phyloP scores from a whole-genome alignment of 2,888 invertebrate species.

The Neoaliturus tenellus region DNA sequence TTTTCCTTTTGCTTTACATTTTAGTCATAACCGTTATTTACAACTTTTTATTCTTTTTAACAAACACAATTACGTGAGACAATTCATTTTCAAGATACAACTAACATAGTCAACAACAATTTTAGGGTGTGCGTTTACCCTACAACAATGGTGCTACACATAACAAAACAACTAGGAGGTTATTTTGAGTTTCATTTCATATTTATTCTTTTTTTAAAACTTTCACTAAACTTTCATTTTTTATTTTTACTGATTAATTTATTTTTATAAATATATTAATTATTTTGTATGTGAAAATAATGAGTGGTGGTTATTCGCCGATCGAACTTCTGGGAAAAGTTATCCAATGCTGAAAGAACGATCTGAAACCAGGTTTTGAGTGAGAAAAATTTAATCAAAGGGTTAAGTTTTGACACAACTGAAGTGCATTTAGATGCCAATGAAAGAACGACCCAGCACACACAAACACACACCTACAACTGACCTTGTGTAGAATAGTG shows the following conservation, averaged over 20 bases:
- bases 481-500: neutral
- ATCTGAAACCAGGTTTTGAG: constrained; percentile 13
- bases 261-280: too few species aligned
- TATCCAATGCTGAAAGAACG: neutral
- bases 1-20: neutral
- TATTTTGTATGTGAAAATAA: neutral
- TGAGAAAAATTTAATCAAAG: constrained; percentile 30
- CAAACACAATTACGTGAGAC: too few species aligned
- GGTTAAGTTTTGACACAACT: neutral
- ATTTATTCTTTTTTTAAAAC: neutral
- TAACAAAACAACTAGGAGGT: neutral
- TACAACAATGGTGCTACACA: constrained; percentile 15
- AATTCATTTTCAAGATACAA: neutral
- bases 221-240: neutral
- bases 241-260: too few species aligned
- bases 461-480: neutral
- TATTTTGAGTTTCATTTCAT: neutral
- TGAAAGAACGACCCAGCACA: neutral
- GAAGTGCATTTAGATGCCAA: constrained; percentile 9
- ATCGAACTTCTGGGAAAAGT: neutral
- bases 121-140: too few species aligned
- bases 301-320: constrained; percentile 12
- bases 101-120: too few species aligned
- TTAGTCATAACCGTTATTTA: too few species aligned
- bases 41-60: too few species aligned